A percentile compares a stretch with the other conserved stretches of the same genome.
These are phyloP conservation scores for Blomia tropicalis DNA, from an alignment of 2,888 invertebrate species.

Conservation along the genomic window DNA sequence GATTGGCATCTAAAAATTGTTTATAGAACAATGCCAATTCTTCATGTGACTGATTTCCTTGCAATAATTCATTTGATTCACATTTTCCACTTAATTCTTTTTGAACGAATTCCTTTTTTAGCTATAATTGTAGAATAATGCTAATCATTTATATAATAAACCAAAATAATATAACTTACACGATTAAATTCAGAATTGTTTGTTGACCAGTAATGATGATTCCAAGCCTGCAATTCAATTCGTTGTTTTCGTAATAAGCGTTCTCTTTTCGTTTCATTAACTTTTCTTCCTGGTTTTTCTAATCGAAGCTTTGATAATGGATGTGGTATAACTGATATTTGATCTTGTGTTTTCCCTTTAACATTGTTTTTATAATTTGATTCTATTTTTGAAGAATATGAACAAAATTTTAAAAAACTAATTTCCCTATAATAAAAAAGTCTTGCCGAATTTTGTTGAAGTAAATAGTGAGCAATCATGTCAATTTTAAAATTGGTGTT, in stretches of 20 bases:
- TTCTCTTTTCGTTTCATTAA: slow-evolving; percentile 8
- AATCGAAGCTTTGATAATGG: background rate
- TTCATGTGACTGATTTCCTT: slow-evolving; percentile 16
- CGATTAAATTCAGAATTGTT: slow-evolving; percentile 20
- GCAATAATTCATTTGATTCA: background rate
- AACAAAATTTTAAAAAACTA: background rate
- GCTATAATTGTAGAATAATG: slow-evolving; percentile 9
- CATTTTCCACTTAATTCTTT: background rate
- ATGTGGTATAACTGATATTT: background rate
- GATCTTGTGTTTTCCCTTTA: background rate
- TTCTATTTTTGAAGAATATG: background rate
- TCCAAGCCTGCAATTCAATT: slow-evolving; percentile 23
- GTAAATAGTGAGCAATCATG: no score
- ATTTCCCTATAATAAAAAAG: no score
- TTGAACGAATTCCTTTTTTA: slow-evolving; percentile 21
- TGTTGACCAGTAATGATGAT: slow-evolving; percentile 24
- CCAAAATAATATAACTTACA: slow-evolving; percentile 5
- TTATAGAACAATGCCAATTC: slow-evolving; percentile 25
- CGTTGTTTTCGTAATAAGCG: background rate
- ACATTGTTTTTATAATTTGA: background rate
- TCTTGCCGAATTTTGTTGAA: no score
- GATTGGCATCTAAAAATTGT: slow-evolving; percentile 22
- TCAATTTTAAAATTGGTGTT: no score
- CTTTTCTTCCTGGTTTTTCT: background rate
- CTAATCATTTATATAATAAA: background rate